A percentile compares a stretch with the other conserved stretches of the same genome.
These are phyloP conservation scores for Sinhomidia bicolor DNA, from an alignment of 2,888 invertebrate genomes.

Conservation along the genomic window DNA sequence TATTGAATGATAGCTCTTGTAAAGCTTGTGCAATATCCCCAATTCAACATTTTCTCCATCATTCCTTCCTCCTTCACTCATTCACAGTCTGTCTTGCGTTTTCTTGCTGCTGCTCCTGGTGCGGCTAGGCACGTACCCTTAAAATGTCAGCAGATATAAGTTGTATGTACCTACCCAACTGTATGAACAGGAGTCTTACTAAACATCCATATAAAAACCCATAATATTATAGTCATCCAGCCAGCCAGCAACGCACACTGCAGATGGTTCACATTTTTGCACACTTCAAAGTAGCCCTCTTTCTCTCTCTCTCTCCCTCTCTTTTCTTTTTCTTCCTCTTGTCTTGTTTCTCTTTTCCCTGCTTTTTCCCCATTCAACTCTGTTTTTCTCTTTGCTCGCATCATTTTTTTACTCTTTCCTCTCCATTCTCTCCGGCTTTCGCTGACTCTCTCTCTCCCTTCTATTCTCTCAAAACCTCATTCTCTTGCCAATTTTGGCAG, in stretches of 20 bases:
- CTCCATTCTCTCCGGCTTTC: neutral
- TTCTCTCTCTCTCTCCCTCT: too few relatives aligned
- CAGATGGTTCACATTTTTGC: conserved; percentile 49
- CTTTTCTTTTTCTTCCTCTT: too few relatives aligned
- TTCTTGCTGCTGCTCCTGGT: neutral
- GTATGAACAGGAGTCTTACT: too few relatives aligned
- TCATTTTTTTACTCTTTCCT: conserved; percentile 1
- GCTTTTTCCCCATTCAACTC: neutral
- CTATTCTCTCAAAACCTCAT: conserved; percentile 60
- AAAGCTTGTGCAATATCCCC: conserved; percentile 4
- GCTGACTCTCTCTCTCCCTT: conserved; percentile 13
- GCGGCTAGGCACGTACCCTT: neutral
- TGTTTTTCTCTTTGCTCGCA: conserved; percentile 23
- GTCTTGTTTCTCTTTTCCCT: conserved; percentile 64
- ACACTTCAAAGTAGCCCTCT: conserved; percentile 23
- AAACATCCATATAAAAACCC: too few relatives aligned
- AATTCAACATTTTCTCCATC: conserved; percentile 34
- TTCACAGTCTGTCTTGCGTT: neutral
- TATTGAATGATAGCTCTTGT: conserved; percentile 56
- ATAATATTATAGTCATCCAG: too few relatives aligned
- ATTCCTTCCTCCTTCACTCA: conserved; percentile 16
- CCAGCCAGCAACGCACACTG: too few relatives aligned
- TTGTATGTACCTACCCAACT: too few relatives aligned
- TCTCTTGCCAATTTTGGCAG: conserved; percentile 75
- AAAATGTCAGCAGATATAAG: neutral